Percentiles rank a stretch among this genome's conserved stretches.
Conservation (phyloP, 2,797 vertebrate species). For the Buceros bicornis region DNA sequence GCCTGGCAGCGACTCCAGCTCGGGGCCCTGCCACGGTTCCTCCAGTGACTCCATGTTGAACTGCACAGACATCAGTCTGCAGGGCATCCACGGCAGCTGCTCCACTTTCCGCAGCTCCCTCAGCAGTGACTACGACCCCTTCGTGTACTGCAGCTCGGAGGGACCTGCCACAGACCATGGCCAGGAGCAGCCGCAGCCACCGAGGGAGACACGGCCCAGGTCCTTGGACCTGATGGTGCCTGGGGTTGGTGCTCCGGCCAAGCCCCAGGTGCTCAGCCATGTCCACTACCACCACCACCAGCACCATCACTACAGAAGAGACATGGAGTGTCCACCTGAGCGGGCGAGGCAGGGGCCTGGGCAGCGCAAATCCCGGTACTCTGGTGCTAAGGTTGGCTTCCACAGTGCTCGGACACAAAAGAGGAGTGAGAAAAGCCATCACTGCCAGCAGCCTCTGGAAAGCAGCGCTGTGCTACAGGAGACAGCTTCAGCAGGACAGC, state of each 20-base stretch:
- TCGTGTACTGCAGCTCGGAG: constrained; percentile 88
- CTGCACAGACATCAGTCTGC: constrained; percentile 94
- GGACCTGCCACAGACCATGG: background rate
- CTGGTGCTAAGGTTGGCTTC: constrained; percentile 30
- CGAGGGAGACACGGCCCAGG: constrained; percentile 80
- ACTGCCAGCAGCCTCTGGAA: constrained; percentile 65
- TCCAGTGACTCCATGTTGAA: constrained; percentile 97
- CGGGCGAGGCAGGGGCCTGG: constrained; percentile 34
- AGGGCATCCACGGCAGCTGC: constrained; percentile 95
- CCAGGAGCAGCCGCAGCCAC: constrained; percentile 46
- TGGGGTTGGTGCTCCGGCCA: constrained; percentile 56
- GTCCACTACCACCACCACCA: constrained; percentile 96
- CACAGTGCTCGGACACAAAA: constrained; percentile 28
- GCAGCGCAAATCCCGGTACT: constrained; percentile 77
- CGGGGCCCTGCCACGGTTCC: constrained; percentile 94
- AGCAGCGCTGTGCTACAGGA: background rate
- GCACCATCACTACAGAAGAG: constrained; percentile 91
- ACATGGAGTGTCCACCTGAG: constrained; percentile 46
- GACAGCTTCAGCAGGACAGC: background rate
- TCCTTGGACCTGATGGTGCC: constrained; percentile 90
- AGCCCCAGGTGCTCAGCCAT: constrained; percentile 89
- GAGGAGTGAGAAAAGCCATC: constrained; percentile 76
- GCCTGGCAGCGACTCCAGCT: constrained; percentile 96
- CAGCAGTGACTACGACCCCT: constrained; percentile 95
- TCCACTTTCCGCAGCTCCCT: constrained; percentile 97